phyloP scores from a whole-genome alignment of 2,113 vertebrate species.

The Lasiurus cinereus region DNA sequence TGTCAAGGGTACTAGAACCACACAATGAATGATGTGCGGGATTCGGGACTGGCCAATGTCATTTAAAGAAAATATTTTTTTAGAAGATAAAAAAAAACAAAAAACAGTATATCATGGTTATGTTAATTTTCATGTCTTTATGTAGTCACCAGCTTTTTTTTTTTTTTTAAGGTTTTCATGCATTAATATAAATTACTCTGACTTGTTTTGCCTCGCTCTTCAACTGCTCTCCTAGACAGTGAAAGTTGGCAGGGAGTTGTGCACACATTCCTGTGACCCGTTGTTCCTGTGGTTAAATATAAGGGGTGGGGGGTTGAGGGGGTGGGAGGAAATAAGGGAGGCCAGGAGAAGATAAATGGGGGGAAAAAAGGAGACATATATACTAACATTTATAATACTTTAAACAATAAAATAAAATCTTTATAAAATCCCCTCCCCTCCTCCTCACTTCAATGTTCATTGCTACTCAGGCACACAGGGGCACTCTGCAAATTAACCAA shows the following conservation, averaged over 20 bases:
- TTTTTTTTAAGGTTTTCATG: not conserved
- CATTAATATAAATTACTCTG: not conserved
- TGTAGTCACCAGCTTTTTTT: not conserved
- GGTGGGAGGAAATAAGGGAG: no score
- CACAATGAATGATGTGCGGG: rapidly evolving
- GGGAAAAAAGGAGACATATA: no score
- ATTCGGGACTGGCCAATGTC: no score
- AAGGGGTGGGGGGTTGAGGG: no score
- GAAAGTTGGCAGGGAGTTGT: not conserved
- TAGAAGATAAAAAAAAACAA: not conserved
- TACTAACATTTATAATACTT: no score
- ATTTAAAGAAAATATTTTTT: not conserved
- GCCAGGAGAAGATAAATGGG: no score
- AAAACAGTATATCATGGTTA: not conserved
- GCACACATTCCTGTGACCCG: not conserved
- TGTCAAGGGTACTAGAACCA: not conserved
- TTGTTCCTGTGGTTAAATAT: not conserved
- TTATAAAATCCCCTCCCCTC: no score
- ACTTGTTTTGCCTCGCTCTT: not conserved
- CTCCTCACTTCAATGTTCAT: not conserved
- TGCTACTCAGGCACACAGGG: not conserved
- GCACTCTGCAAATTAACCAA: no score
- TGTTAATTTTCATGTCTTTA: not conserved
- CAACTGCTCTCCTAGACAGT: not conserved
- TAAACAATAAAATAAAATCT: no score